A percentile compares a stretch with the other conserved stretches of the same genome.
Conservation (phyloP, 1,140 invertebrate species). For the Ceratina japonica region DNA sequence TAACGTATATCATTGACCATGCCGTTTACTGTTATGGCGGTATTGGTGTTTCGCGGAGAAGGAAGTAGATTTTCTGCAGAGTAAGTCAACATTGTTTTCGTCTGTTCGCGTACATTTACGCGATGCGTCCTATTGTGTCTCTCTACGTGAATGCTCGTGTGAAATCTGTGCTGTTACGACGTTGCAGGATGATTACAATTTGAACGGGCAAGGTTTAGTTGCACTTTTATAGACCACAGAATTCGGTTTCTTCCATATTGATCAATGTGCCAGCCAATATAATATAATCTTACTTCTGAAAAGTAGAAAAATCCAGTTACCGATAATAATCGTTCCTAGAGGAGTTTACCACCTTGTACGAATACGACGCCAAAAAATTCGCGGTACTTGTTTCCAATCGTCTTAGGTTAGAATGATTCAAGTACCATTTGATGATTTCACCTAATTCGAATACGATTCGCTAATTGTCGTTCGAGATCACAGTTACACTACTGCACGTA, state of each 20-base stretch:
- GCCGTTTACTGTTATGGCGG: conserved; percentile 67
- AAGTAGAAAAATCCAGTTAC: not conserved
- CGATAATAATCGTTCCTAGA: conserved; percentile 11
- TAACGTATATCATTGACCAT: conserved; percentile 62
- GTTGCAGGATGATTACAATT: conserved; percentile 36
- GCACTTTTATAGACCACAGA: conserved; percentile 54
- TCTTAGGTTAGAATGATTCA: conserved; percentile 58
- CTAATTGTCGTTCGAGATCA: not conserved
- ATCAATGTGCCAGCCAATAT: conserved; percentile 32
- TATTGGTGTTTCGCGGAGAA: conserved; percentile 45
- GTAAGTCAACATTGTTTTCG: conserved; percentile 43
- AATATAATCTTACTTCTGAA: conserved; percentile 10
- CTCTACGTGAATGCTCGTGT: not conserved
- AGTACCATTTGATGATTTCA: conserved; percentile 10
- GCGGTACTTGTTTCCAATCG: conserved; percentile 13
- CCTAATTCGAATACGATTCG: not conserved
- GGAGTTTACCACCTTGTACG: not conserved
- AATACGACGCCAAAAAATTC: conserved; percentile 21
- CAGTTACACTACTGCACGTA: not conserved
- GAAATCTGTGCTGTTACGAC: conserved; percentile 14
- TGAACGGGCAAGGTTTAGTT: conserved; percentile 41
- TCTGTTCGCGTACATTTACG: not conserved
- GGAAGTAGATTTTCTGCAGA: conserved; percentile 45
- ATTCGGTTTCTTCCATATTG: conserved; percentile 61
- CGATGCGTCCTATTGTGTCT: not conserved